phyloP scores from a whole-genome alignment of 1,140 invertebrate genomes.

The Lycorma delicatula region DNA sequence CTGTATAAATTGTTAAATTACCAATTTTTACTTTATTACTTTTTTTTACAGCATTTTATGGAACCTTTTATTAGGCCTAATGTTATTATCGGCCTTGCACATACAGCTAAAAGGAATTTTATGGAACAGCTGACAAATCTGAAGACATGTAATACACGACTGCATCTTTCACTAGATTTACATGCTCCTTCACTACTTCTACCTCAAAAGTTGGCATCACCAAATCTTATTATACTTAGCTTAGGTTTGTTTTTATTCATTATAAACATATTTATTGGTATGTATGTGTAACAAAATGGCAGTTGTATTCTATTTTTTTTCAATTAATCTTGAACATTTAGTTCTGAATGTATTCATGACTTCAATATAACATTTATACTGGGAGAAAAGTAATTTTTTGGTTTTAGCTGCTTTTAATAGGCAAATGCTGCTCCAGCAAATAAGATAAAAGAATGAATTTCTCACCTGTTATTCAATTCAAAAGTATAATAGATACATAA shows the following conservation, averaged over 20 bases:
- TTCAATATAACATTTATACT: no score
- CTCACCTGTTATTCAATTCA: no score
- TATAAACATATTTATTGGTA: no score
- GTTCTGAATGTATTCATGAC: no score
- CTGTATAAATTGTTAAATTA: neutral
- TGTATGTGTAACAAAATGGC: no score
- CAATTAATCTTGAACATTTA: no score
- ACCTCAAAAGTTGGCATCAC: constrained; percentile 69
- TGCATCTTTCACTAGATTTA: constrained; percentile 62
- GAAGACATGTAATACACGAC: constrained; percentile 49
- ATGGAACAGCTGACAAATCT: constrained; percentile 42
- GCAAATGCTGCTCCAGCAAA: no score
- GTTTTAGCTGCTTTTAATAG: no score
- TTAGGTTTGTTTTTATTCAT: constrained; percentile 45
- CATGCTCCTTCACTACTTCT: constrained; percentile 65
- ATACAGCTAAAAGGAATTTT: constrained; percentile 34
- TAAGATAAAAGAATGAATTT: no score
- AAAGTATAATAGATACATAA: no score
- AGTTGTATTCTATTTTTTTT: no score
- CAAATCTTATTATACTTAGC: constrained; percentile 68
- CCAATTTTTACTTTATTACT: constrained; percentile 8
- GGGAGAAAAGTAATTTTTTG: no score
- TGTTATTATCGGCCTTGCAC: constrained; percentile 37
- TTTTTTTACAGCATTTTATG: constrained; percentile 51
- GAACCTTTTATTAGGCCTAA: constrained; percentile 49